Percentiles rank a stretch among this genome's conserved stretches.
Conservation (phyloP, 2,113 vertebrate species). For the Oncorhynchus gorbuscha region DNA sequence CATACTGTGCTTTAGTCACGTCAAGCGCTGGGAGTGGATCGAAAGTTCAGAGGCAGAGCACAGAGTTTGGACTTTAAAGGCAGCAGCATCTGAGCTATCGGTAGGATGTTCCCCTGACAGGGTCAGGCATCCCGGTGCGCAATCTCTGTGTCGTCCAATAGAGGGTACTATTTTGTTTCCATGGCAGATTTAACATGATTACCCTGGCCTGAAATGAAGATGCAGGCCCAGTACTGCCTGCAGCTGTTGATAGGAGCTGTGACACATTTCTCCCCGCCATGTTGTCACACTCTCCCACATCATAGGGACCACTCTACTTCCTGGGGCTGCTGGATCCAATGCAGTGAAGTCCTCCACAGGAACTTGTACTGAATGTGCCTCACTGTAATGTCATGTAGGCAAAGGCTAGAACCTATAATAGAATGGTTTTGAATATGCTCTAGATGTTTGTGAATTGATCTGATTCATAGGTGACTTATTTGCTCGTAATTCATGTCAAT, state of each 20-base stretch:
- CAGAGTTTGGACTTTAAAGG: neutral
- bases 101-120: neutral
- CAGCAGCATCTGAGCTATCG: neutral
- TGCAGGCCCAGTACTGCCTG: conserved; percentile 34
- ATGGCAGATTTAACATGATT: conserved; percentile 34
- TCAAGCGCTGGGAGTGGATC: conserved; percentile 14
- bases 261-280: conserved; percentile 32
- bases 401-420: too few species aligned
- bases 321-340: conserved; percentile 14
- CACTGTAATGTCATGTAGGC: neutral
- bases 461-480: too few species aligned
- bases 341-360: neutral
- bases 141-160: conserved; percentile 67
- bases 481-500: too few species aligned
- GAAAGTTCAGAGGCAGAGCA: conserved; percentile 23
- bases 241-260: conserved; percentile 37
- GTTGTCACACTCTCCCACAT: conserved; percentile 12
- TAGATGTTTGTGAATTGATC: too few species aligned
- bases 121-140: conserved; percentile 27
- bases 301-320: conserved; percentile 16
- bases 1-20: neutral
- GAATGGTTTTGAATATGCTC: too few species aligned
- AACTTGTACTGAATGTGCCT: too few species aligned
- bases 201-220: conserved; percentile 37
- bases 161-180: conserved; percentile 75